Percentiles rank a stretch among this genome's conserved stretches.
Evolutionary conservation across 2,888 invertebrate genomes (phyloP).

Genomic region (Cepaea hortensis): DNA sequence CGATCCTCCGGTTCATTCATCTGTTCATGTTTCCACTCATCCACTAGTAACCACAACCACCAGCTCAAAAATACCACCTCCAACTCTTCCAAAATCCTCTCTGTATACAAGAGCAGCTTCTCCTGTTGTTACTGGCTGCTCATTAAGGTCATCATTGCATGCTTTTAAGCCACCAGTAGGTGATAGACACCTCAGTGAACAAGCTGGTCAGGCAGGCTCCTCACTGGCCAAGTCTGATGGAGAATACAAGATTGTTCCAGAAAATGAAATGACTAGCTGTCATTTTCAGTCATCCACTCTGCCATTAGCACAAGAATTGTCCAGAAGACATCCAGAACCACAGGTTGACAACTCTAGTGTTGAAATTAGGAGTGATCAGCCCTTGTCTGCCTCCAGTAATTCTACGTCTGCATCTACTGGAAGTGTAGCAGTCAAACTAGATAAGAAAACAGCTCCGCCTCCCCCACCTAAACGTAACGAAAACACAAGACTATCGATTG

Average conservation of each 20-base stretch:
- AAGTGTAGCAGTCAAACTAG: conserved; percentile 47
- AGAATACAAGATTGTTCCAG: conserved; percentile 25
- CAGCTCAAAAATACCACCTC: conserved; percentile 48
- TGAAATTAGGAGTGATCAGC: conserved; percentile 40
- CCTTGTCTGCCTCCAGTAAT: conserved; percentile 36
- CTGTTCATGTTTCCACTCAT: conserved; percentile 52
- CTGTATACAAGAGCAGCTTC: conserved; percentile 31
- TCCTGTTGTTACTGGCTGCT: background rate
- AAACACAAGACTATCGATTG: conserved; percentile 63
- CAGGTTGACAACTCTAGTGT: conserved; percentile 31
- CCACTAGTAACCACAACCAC: conserved; percentile 55
- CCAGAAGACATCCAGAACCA: conserved; percentile 45
- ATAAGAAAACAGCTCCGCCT: conserved; percentile 60
- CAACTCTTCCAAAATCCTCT: conserved; percentile 51
- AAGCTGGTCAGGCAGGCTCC: conserved; percentile 1
- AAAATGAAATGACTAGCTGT: conserved; percentile 43
- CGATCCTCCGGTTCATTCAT: conserved; percentile 53
- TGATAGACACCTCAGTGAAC: conserved; percentile 18
- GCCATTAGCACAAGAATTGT: conserved; percentile 66
- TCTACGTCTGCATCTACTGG: conserved; percentile 54
- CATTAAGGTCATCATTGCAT: conserved; percentile 21
- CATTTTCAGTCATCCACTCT: conserved; percentile 52
- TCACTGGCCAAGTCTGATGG: conserved; percentile 12
- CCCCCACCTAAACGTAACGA: conserved; percentile 70
- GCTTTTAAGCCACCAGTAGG: conserved; percentile 24